Evolutionary conservation across 2,113 vertebrate genomes (phyloP).

Genomic region (Pogonocichla stellata): DNA sequence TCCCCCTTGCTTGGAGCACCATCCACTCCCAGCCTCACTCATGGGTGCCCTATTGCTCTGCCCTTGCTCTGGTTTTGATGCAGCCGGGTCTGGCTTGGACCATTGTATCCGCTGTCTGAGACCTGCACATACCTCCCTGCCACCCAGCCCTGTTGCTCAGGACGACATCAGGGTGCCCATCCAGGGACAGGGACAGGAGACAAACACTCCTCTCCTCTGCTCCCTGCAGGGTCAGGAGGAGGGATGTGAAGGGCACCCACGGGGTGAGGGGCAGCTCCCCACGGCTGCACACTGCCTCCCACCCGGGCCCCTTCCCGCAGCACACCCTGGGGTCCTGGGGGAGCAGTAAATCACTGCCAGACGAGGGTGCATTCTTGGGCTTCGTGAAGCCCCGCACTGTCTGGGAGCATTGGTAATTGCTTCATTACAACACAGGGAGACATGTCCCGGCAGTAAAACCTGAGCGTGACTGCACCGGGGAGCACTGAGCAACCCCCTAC

Average conservation of each 20-base stretch:
- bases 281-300: accelerated
- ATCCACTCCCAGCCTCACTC: not conserved
- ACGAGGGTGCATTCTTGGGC: slow-evolving; percentile 67
- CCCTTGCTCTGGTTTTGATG: not conserved
- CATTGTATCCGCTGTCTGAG: not conserved
- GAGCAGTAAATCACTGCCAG: slow-evolving; percentile 71
- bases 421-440: slow-evolving; percentile 73
- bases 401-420: slow-evolving; percentile 72
- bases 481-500: not conserved
- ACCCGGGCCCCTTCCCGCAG: not conserved
- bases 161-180: not conserved
- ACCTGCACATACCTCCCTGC: not conserved
- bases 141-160: not conserved
- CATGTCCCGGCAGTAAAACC: slow-evolving; percentile 72
- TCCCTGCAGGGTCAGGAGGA: not conserved
- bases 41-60: accelerated
- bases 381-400: slow-evolving; percentile 64
- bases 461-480: not conserved
- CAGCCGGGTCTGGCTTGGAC: not conserved
- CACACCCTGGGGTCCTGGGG: slow-evolving; percentile 31
- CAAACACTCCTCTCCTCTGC: not conserved
- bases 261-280: not conserved
- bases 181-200: not conserved
- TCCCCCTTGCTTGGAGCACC: not conserved
- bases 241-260: not conserved